A percentile compares a stretch with the other conserved stretches of the same genome.
Conservation (phyloP, 2,888 invertebrate species). For the Adelognathus sp. region DNA sequence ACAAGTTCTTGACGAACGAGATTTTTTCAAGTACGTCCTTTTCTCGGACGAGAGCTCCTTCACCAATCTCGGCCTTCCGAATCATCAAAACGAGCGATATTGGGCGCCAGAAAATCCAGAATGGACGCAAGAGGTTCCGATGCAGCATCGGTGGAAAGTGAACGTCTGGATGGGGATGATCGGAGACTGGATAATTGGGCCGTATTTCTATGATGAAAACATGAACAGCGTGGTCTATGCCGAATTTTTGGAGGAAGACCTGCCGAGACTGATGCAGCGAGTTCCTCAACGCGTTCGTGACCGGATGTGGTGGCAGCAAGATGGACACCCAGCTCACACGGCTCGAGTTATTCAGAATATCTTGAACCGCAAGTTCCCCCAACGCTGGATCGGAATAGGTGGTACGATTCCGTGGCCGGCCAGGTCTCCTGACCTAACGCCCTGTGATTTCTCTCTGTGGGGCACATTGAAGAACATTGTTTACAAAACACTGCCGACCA, state of each 20-base stretch:
- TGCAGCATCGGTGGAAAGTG: slow-evolving; percentile 13
- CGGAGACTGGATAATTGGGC: slow-evolving; percentile 9
- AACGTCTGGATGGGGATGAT: slow-evolving; percentile 17
- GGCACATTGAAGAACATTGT: slow-evolving; percentile 12
- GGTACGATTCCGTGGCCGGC: slow-evolving; percentile 32
- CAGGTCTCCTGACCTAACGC: slow-evolving; percentile 40
- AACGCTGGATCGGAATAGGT: slow-evolving; percentile 8
- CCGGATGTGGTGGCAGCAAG: slow-evolving; percentile 41
- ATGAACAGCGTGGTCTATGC: not conserved
- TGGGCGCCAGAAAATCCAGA: slow-evolving; percentile 15
- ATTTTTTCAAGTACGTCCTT: not conserved
- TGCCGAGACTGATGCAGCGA: slow-evolving; percentile 3
- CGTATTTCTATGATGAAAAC: slow-evolving; percentile 6
- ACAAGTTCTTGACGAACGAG: not conserved
- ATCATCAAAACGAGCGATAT: not conserved
- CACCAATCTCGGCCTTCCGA: not conserved
- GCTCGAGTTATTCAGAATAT: not conserved
- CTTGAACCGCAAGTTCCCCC: not conserved
- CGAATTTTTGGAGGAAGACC: slow-evolving; percentile 12
- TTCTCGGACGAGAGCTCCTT: slow-evolving; percentile 23
- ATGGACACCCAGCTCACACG: slow-evolving; percentile 36
- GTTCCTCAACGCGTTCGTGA: slow-evolving; percentile 9
- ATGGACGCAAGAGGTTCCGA: not conserved
- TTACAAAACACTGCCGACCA: slow-evolving; percentile 3
- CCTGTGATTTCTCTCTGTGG: slow-evolving; percentile 47